phyloP scores from a whole-genome alignment of 1,140 invertebrate genomes.

The Dreissena rostriformis region DNA sequence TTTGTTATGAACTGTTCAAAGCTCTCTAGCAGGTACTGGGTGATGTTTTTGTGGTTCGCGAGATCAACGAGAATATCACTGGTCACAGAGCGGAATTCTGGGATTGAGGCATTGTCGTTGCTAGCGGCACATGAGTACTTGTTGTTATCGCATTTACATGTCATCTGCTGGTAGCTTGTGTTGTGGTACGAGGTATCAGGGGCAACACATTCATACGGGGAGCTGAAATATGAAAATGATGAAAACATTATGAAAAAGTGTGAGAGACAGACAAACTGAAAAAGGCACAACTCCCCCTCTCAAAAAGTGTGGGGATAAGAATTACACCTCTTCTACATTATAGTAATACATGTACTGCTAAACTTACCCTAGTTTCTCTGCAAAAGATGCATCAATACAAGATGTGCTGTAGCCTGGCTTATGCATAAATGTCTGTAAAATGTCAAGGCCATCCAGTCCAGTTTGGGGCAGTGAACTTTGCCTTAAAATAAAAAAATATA shows the following conservation, averaged over 20 bases:
- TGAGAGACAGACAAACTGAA: no score
- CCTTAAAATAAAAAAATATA: constrained; percentile 1
- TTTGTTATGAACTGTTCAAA: constrained; percentile 67
- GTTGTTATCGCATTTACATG: constrained; percentile 65
- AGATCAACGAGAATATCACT: constrained; percentile 69
- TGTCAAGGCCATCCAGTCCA: constrained; percentile 24
- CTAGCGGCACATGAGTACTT: constrained; percentile 59
- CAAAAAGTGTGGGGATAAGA: no score
- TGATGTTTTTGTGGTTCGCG: constrained; percentile 48
- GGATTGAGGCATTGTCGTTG: constrained; percentile 36
- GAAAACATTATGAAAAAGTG: no score
- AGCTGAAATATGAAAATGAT: no score
- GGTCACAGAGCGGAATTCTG: constrained; percentile 53
- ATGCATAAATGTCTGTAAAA: constrained; percentile 56
- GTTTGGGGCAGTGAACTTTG: constrained; percentile 1
- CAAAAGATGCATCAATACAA: constrained; percentile 62
- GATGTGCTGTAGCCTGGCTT: constrained; percentile 70
- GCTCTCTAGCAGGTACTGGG: constrained; percentile 68
- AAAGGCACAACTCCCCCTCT: no score
- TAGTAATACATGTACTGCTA: not conserved
- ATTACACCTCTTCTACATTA: no score
- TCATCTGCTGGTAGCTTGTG: constrained; percentile 1
- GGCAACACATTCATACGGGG: constrained; percentile 53
- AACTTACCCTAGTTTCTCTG: constrained; percentile 51
- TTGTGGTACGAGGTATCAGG: constrained; percentile 50